Conservation (phyloP, 1,140 invertebrate species). For the Drosophila pachea region DNA sequence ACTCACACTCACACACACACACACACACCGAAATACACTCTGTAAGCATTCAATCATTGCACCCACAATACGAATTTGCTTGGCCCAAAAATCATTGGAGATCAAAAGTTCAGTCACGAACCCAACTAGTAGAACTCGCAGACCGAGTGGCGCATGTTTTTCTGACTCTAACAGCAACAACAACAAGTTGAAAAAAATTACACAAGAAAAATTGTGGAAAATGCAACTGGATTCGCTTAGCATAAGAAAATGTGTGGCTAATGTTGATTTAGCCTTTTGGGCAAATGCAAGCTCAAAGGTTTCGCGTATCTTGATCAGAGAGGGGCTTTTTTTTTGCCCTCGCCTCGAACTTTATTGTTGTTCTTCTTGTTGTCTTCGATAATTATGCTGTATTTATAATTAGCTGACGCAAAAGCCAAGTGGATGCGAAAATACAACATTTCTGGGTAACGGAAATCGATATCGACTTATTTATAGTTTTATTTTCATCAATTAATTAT, state of each 20-base stretch:
- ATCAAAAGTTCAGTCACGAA: constrained; percentile 74
- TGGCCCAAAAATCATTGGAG: constrained; percentile 47
- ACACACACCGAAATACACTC: constrained; percentile 30
- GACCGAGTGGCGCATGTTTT: constrained; percentile 54
- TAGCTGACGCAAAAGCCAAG: not conserved
- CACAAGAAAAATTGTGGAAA: constrained; percentile 38
- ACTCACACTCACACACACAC: constrained; percentile 39
- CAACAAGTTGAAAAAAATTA: constrained; percentile 24
- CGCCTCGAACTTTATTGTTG: too few relatives aligned
- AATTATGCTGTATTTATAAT: constrained; percentile 1
- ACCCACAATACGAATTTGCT: constrained; percentile 51
- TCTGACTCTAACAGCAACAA: not conserved
- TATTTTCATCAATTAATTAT: not conserved
- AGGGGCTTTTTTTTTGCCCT: not conserved
- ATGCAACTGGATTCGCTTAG: constrained; percentile 23
- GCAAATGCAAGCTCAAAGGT: not conserved
- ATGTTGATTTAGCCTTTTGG: constrained; percentile 5
- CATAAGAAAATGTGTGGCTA: not conserved
- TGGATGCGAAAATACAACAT: not conserved
- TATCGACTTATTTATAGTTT: not conserved
- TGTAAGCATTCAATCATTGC: constrained; percentile 66
- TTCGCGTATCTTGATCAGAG: constrained; percentile 6
- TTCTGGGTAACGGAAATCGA: not conserved
- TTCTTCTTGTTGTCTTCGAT: not conserved
- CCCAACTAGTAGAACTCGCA: constrained; percentile 50